Conservation (phyloP, 1,140 invertebrate species). For the Triops longicaudatus region DNA sequence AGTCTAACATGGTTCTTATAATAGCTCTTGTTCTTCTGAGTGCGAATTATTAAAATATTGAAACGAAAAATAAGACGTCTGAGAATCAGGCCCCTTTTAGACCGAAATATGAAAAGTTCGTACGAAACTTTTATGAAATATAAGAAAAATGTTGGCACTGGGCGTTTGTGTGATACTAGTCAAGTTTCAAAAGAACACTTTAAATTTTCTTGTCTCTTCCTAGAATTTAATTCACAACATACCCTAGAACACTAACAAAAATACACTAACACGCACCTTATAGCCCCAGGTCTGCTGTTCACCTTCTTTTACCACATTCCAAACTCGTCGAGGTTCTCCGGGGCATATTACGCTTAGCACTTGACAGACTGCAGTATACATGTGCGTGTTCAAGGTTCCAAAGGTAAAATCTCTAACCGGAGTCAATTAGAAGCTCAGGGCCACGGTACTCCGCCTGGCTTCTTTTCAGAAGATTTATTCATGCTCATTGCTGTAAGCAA, state of each 20-base stretch:
- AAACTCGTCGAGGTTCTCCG: not conserved
- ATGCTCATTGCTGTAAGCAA: not conserved
- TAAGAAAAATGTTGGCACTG: too few relatives aligned
- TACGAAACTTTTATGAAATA: too few relatives aligned
- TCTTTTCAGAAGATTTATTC: not conserved
- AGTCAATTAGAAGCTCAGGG: constrained; percentile 3
- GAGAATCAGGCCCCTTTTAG: too few relatives aligned
- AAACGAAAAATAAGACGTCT: too few relatives aligned
- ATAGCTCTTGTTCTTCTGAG: too few relatives aligned
- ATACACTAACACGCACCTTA: not conserved
- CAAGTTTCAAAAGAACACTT: too few relatives aligned
- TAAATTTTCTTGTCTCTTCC: too few relatives aligned
- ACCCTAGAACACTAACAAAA: not conserved
- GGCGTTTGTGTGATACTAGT: too few relatives aligned
- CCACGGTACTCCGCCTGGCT: not conserved
- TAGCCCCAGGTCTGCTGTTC: not conserved
- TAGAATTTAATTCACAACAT: not conserved
- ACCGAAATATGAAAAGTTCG: too few relatives aligned
- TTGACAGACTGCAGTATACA: not conserved
- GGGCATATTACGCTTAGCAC: not conserved
- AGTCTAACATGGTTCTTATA: too few relatives aligned
- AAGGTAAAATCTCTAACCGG: not conserved
- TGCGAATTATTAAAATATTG: too few relatives aligned
- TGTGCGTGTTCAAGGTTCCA: not conserved
- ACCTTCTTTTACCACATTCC: constrained; percentile 1